phyloP scores from a whole-genome alignment of 2,888 invertebrate species.

The Brachyopa scutellaris region DNA sequence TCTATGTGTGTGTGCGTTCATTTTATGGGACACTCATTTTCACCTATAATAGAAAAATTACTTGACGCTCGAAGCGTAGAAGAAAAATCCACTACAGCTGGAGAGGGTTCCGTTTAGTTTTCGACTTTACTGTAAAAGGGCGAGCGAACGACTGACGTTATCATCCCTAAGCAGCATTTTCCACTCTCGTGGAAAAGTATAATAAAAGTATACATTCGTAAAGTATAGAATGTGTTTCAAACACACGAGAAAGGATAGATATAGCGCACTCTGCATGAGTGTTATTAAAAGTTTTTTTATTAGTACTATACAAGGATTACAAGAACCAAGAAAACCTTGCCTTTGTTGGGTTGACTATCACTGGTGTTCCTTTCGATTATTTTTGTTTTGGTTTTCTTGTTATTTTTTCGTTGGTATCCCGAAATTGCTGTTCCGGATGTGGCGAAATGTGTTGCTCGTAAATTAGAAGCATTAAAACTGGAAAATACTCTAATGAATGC shows the following conservation, averaged over 20 bases:
- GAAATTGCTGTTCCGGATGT: no score
- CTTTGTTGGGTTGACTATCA: no score
- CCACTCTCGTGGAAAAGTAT: slow-evolving; percentile 52
- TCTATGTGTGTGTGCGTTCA: slow-evolving; percentile 43
- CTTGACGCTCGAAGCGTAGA: slow-evolving; percentile 33
- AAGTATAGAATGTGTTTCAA: not conserved
- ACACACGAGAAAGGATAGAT: slow-evolving; percentile 37
- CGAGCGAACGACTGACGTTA: slow-evolving; percentile 27
- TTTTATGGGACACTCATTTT: slow-evolving; percentile 68
- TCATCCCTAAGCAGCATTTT: slow-evolving; percentile 56
- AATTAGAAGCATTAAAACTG: no score
- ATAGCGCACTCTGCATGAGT: slow-evolving; percentile 30
- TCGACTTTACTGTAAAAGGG: slow-evolving; percentile 8
- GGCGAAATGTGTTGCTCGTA: no score
- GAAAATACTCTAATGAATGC: no score
- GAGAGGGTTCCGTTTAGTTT: slow-evolving; percentile 46
- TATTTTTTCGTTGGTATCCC: no score
- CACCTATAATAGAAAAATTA: slow-evolving; percentile 71
- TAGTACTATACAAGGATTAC: not conserved
- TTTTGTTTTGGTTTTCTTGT: no score
- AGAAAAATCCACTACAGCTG: slow-evolving; percentile 14
- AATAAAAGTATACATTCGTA: no score
- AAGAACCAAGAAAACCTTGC: not conserved
- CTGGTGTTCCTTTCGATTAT: no score
- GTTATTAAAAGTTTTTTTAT: slow-evolving; percentile 56